These are phyloP conservation scores for Vanacampus margaritifer DNA, from an alignment of 2,113 vertebrate genomes.

Conservation along the genomic window DNA sequence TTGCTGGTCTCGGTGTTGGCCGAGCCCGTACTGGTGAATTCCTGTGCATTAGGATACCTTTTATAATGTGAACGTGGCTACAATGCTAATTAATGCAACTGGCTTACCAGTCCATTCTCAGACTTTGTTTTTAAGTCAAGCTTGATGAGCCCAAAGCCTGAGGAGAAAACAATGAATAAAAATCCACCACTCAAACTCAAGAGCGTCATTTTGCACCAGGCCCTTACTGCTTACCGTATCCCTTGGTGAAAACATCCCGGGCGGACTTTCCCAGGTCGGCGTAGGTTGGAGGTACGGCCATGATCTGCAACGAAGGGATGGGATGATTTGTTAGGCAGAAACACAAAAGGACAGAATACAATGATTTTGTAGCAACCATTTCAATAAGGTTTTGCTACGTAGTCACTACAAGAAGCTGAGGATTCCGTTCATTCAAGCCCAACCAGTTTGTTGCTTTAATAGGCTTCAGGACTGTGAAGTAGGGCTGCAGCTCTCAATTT, in stretches of 20 bases:
- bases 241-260: slow-evolving; percentile 94
- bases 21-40: slow-evolving; percentile 94
- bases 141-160: slow-evolving; percentile 95
- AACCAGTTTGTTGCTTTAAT: too few species aligned
- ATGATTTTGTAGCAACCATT: not conserved
- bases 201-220: not conserved
- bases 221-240: slow-evolving; percentile 82
- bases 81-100: not conserved
- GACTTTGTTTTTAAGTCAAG: slow-evolving; percentile 97
- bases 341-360: not conserved
- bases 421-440: too few species aligned
- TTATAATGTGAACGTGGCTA: not conserved
- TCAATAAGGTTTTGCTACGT: too few species aligned
- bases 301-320: slow-evolving; percentile 70
- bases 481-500: too few species aligned
- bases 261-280: slow-evolving; percentile 92
- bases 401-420: too few species aligned
- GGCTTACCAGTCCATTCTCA: slow-evolving; percentile 96
- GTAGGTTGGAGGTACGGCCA: slow-evolving; percentile 92
- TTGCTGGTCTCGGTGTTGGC: slow-evolving; percentile 95
- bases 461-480: too few species aligned
- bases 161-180: slow-evolving; percentile 27
- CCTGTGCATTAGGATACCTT: slow-evolving; percentile 64
- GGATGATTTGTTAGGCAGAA: not conserved
- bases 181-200: not conserved